Base-by-base conservation (phyloP, 2,888 invertebrate species). In the Lithodes maja region DNA sequence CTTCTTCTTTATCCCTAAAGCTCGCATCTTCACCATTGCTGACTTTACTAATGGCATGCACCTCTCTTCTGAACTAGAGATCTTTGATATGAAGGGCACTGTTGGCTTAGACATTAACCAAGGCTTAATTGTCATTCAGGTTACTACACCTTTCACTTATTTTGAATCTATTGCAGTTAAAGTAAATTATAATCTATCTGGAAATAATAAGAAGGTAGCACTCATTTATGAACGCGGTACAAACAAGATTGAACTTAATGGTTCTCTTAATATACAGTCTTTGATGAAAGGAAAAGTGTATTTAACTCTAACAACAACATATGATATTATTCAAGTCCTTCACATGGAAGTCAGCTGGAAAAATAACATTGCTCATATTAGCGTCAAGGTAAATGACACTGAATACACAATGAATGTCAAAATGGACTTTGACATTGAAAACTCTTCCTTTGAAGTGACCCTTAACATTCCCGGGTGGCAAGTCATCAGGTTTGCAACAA, bases 261-360 rank as follows among this genome's bases (percentile, higher is more conserved):
- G 90, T 5, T 79, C 55, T 12, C 50, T 91, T 55, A 88, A 82
- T 7, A 79, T 61, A 3, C 69, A 82, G 17, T 54, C 69, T 7
- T 88, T 69, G 71, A 90, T 49, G 33, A 77, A 71, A 55, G 90
- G 90, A 71, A 81, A 61, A 50, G 79, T 91, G 53, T 54, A 53
- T 1, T 52, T 91, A 2, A 74, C n/a, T 1, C 84, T 91, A 2
- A 86, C 77, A n/a, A 89, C 91, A 49, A 90, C 91, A n/a, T 91
- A 90, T 74, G 84, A 88, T 9, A 49, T 89, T 15, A 52, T 90
- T 5, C 74, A 71, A 55, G 82, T 54, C 12, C 77, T 91, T 9
- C 80, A 71, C 50, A 80, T 91, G 12, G 61, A 86, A 33, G 91
- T 85, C 33, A 80, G 17, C 9, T 91, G 90, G 90, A 79, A 78